Evolutionary conservation across 2,797 vertebrate genomes (phyloP).

Genomic region (Podargus strigoides): DNA sequence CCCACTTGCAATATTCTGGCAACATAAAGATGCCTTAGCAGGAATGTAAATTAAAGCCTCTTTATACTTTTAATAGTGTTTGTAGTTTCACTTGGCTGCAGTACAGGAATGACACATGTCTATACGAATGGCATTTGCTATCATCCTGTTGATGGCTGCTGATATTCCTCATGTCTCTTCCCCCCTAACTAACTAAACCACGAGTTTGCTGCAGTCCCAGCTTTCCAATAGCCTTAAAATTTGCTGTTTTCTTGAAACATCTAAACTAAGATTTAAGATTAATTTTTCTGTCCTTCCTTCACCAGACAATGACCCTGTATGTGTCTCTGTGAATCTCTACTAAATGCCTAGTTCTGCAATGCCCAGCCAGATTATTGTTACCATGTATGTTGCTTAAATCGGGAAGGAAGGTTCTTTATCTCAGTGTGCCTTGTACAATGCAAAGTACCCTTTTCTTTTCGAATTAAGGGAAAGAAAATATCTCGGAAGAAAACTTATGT

Average conservation of each 20-base stretch:
- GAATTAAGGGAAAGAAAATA: not conserved
- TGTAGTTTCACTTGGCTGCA: slow-evolving; percentile 59
- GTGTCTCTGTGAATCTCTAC: not conserved
- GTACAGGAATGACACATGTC: slow-evolving; percentile 61
- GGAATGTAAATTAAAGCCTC: slow-evolving; percentile 46
- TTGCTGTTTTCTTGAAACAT: not conserved
- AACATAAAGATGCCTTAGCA: slow-evolving; percentile 12
- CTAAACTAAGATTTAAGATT: not conserved
- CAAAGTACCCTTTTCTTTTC: not conserved
- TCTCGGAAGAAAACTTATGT: not conserved
- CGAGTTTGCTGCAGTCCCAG: not conserved
- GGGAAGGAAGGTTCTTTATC: not conserved
- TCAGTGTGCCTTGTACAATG: not conserved
- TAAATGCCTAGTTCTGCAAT: not conserved
- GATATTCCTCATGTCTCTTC: not conserved
- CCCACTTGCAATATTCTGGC: slow-evolving; percentile 33
- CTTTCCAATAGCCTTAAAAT: not conserved
- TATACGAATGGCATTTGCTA: slow-evolving; percentile 38
- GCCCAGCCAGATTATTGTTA: not conserved
- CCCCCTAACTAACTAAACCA: not conserved
- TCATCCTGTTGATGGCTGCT: slow-evolving; percentile 28
- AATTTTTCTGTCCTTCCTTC: not conserved
- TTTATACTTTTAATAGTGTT: slow-evolving; percentile 45
- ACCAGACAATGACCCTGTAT: fast-evolving
- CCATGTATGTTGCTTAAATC: not conserved